Evolutionary conservation across 2,797 vertebrate genomes (phyloP), one percentile per base, ranked within the genome.

Genomic region (Gadopsis marmoratus): DNA sequence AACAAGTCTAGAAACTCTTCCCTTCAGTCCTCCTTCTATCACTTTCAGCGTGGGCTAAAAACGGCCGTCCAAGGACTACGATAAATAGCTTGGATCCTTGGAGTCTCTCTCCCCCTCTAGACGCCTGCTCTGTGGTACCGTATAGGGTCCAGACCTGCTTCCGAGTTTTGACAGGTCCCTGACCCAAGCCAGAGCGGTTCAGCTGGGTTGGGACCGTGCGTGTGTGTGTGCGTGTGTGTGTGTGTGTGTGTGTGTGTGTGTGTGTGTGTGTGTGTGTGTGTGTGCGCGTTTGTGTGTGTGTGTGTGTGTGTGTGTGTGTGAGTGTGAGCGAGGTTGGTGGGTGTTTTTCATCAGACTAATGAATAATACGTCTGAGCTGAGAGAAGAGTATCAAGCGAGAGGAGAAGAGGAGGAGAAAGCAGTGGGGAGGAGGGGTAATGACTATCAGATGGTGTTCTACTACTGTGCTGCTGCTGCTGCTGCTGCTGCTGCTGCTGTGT

Each of bases 261-360:
- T 43, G 35, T 41, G 66, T 63, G 31, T 3, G 31, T 5, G 41
- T 81, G 76, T 68, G 68, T 78, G 39, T 75, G 74, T 56, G 60
- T 66, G 61, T 66, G 35, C 76, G 63, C 68, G 19, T 63, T 68
- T 71, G 63, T 70, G 2, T 48, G 4, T 56, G 33, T 45, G 59
- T 48, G 31, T 39, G 29, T 65, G 39, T 50, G 51, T 43, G 35
- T 41, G 70, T 33, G 29, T 75, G 72, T 71, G 54, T n/a, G n/a
- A n/a, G n/a, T 60, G 78, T 33, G 72, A 67, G 79, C 19, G 9
- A 79, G 53, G 73, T 63, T 78, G 81, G 87, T 90, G 92, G 92
- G 92, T 93, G 92, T 94, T 94, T 94, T 94, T 94, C 89, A 91
- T 94, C 93, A 94, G 92, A 91, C 91, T 93, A 93, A 93, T 94